Conservation (phyloP, 2,888 invertebrate species). For the Heliconius hortense region DNA sequence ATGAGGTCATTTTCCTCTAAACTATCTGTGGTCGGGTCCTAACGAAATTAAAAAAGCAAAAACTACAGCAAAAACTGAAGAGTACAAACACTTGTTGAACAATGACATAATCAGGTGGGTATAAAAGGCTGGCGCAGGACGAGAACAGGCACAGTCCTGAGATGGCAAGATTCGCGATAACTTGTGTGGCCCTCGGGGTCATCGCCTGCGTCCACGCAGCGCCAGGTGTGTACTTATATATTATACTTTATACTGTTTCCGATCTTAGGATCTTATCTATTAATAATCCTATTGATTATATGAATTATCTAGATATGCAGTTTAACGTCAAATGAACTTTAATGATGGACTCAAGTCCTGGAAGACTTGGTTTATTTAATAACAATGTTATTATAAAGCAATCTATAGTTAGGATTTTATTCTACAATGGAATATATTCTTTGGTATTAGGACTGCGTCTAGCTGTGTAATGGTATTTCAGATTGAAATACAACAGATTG, state of each 20-base stretch:
- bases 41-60: constrained; percentile 42
- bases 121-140: constrained; percentile 57
- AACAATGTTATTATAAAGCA: background rate
- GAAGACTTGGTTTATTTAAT: background rate
- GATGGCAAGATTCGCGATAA: constrained; percentile 66
- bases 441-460: background rate
- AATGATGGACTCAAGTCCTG: background rate
- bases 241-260: background rate
- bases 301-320: background rate
- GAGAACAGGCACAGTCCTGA: constrained; percentile 49
- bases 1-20: constrained; percentile 25
- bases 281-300: background rate
- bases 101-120: constrained; percentile 62
- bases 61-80: constrained; percentile 60
- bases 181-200: constrained; percentile 63
- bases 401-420: too few relatives aligned
- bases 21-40: constrained; percentile 21
- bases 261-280: background rate
- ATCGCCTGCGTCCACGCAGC: constrained; percentile 59
- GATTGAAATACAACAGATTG: too few relatives aligned
- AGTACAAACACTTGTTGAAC: constrained; percentile 57
- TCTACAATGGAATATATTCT: too few relatives aligned
- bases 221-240: constrained; percentile 57
- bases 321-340: background rate
- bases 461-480: too few relatives aligned